Percentiles rank a stretch among this genome's conserved stretches.
Evolutionary conservation across 2,888 invertebrate species (phyloP).

Genomic region (Dicranocentrus wangi): DNA sequence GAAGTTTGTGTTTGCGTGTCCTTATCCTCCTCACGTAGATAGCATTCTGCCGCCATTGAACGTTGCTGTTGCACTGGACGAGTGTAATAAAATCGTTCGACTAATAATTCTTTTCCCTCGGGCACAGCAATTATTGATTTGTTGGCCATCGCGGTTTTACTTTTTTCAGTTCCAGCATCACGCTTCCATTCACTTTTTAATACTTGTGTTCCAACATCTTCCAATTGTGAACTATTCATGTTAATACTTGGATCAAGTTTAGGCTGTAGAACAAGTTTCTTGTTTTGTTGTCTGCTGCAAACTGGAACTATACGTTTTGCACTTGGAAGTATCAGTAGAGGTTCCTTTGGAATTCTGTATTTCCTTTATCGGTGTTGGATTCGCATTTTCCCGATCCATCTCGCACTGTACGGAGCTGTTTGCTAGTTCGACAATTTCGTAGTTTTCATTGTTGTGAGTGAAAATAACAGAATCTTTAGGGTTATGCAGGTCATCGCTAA

Average conservation of each 20-base stretch:
- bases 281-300: too few relatives aligned
- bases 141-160: not conserved
- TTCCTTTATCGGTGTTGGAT: too few relatives aligned
- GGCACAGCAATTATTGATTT: not conserved
- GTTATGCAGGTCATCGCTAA: not conserved
- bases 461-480: not conserved
- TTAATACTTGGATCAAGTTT: not conserved
- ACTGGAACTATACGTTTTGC: too few relatives aligned
- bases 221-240: not conserved
- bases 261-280: too few relatives aligned
- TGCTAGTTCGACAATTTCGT: conserved; percentile 10
- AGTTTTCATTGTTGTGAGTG: not conserved
- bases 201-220: not conserved
- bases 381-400: too few relatives aligned
- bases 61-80: not conserved
- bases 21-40: not conserved
- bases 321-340: not conserved
- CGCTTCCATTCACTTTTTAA: not conserved
- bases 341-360: too few relatives aligned
- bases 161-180: not conserved
- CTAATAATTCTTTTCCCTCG: not conserved
- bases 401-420: not conserved
- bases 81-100: conserved; percentile 2
- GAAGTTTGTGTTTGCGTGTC: not conserved
- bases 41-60: not conserved